Percentiles rank a stretch among this genome's conserved stretches.
Conservation (phyloP, 2,797 vertebrate species). For the Clamator glandarius region DNA sequence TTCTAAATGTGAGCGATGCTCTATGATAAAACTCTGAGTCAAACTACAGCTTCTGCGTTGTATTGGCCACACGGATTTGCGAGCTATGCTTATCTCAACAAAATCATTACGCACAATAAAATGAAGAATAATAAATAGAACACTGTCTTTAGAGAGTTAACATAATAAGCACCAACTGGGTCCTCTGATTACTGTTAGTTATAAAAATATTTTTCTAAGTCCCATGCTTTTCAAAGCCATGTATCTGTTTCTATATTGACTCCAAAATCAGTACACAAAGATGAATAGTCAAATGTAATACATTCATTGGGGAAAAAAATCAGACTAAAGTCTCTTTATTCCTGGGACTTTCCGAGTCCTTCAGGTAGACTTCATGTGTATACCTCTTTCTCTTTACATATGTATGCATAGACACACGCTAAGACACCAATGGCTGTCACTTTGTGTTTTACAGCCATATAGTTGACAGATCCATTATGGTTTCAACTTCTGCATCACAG, state of each 20-base stretch:
- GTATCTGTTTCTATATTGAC: neutral
- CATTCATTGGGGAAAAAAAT: neutral
- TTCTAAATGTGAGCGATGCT: neutral
- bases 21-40: neutral
- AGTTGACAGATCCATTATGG: neutral
- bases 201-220: neutral
- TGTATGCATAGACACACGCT: too few relatives aligned
- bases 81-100: neutral
- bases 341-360: neutral
- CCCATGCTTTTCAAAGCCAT: neutral
- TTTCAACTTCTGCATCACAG: neutral
- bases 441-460: neutral
- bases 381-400: too few relatives aligned
- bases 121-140: neutral
- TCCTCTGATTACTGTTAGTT: neutral
- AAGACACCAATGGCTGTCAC: neutral
- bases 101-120: neutral
- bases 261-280: neutral
- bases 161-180: neutral
- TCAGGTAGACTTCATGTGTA: neutral
- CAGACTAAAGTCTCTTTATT: neutral
- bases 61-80: rapidly evolving
- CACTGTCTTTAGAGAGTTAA: neutral
- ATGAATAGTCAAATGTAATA: neutral
- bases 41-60: neutral